Evolutionary conservation across 2,113 vertebrate genomes (phyloP).

Genomic region (Chionomys nivalis): DNA sequence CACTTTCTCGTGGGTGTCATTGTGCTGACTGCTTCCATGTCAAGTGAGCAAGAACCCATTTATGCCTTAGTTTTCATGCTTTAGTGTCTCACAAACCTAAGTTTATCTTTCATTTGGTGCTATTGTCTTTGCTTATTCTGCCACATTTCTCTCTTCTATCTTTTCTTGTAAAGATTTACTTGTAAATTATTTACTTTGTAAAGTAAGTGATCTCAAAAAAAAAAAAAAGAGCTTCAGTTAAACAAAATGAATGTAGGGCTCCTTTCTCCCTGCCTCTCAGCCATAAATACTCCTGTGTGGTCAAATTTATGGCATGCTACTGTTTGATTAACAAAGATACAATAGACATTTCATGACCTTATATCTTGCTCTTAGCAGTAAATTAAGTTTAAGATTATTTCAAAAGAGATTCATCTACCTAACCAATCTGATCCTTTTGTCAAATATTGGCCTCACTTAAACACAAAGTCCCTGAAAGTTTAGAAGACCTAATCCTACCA

Average conservation of each 20-base stretch:
- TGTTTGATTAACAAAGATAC: slow-evolving; percentile 23
- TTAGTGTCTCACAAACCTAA: slow-evolving; percentile 22
- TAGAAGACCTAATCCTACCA: slow-evolving; percentile 27
- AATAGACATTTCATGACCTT: neutral
- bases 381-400: slow-evolving; percentile 61
- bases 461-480: slow-evolving; percentile 57
- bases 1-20: neutral
- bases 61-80: neutral
- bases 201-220: slow-evolving; percentile 36
- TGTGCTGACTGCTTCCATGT: neutral
- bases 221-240: neutral
- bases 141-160: neutral
- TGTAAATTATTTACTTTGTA: neutral
- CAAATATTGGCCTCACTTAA: slow-evolving; percentile 56
- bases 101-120: neutral
- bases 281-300: neutral
- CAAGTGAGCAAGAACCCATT: neutral
- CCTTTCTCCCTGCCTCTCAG: neutral
- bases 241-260: neutral
- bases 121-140: slow-evolving; percentile 24
- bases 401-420: slow-evolving; percentile 29
- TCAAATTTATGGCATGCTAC: slow-evolving; percentile 5
- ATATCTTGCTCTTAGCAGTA: slow-evolving; percentile 30
- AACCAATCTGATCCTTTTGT: slow-evolving; percentile 43
- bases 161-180: neutral